Conservation (phyloP, 2,888 invertebrate species). For the Philhelius pedissequus region DNA sequence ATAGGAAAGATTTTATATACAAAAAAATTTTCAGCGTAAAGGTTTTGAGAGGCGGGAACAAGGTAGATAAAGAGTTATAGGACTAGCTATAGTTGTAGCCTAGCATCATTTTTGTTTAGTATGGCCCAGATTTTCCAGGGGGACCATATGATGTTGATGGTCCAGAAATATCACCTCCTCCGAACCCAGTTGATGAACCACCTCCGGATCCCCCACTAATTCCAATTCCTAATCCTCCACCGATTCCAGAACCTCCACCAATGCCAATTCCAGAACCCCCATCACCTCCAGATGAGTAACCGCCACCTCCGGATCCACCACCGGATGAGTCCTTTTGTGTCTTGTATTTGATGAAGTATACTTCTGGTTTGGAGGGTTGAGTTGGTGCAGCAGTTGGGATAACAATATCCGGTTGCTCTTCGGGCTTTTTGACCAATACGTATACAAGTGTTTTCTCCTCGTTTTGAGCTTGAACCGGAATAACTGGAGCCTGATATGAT, state of each 20-base stretch:
- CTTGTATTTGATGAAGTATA: slow-evolving; percentile 87
- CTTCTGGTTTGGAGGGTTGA: slow-evolving; percentile 92
- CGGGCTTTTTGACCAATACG: slow-evolving; percentile 93
- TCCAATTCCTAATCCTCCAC: slow-evolving; percentile 69
- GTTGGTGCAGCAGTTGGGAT: slow-evolving; percentile 89
- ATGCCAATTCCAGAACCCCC: slow-evolving; percentile 70
- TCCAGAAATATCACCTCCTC: slow-evolving; percentile 72
- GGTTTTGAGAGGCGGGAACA: slow-evolving; percentile 20
- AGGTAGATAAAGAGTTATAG: slow-evolving; percentile 61
- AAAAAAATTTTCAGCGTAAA: slow-evolving; percentile 52
- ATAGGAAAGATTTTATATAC: slow-evolving; percentile 70
- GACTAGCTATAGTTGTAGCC: slow-evolving; percentile 70
- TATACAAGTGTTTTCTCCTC: slow-evolving; percentile 94
- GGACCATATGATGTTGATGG: slow-evolving; percentile 83
- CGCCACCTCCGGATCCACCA: slow-evolving; percentile 71
- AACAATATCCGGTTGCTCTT: slow-evolving; percentile 89
- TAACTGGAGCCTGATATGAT: slow-evolving; percentile 89
- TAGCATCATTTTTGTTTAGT: slow-evolving; percentile 79
- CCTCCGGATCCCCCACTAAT: slow-evolving; percentile 76
- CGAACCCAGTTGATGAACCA: slow-evolving; percentile 71
- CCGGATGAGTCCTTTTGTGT: slow-evolving; percentile 77
- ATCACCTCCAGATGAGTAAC: slow-evolving; percentile 72
- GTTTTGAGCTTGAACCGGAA: slow-evolving; percentile 89
- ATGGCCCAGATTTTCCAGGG: slow-evolving; percentile 86
- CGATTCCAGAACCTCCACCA: slow-evolving; percentile 69